Percentiles rank a stretch among this genome's conserved stretches.
phyloP scores from a whole-genome alignment of 2,888 invertebrate genomes.

The Ectemnius continuus region DNA sequence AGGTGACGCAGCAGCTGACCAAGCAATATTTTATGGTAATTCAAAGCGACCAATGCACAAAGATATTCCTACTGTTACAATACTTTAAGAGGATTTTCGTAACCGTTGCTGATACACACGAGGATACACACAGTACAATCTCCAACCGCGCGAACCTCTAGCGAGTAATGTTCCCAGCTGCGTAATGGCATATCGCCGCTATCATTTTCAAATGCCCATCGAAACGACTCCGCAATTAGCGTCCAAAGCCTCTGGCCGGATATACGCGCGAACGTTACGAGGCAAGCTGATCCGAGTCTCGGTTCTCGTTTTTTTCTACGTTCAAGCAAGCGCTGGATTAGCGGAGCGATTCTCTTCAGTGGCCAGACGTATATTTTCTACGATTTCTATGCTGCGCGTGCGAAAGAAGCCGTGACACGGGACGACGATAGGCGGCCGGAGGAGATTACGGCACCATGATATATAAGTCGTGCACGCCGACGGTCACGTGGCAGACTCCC shows the following conservation, averaged over 20 bases:
- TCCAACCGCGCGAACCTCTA: slow-evolving; percentile 3
- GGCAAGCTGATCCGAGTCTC: neutral
- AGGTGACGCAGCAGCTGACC: neutral
- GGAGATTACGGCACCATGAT: too few relatives aligned
- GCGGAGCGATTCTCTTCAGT: too few relatives aligned
- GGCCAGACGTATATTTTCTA: too few relatives aligned
- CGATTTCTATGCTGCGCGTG: too few relatives aligned
- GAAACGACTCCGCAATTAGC: slow-evolving; percentile 51
- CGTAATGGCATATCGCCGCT: slow-evolving; percentile 4
- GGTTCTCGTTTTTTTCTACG: too few relatives aligned
- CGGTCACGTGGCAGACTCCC: slow-evolving; percentile 33
- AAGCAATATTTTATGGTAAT: neutral
- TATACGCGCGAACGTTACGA: slow-evolving; percentile 26
- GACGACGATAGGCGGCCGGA: too few relatives aligned
- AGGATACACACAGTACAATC: neutral
- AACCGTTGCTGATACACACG: slow-evolving; percentile 4
- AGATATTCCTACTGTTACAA: slow-evolving; percentile 8
- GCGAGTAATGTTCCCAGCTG: neutral
- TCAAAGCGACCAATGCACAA: slow-evolving; percentile 7
- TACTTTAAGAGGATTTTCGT: slow-evolving; percentile 3
- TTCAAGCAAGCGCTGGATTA: too few relatives aligned
- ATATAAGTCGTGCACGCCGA: neutral
- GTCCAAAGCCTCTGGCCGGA: slow-evolving; percentile 20
- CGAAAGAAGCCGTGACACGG: too few relatives aligned
- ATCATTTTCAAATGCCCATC: slow-evolving; percentile 46